Evolutionary conservation across 2,113 vertebrate genomes (phyloP), one percentile per base, ranked within the genome.

Genomic region (Rafetus swinhoei): DNA sequence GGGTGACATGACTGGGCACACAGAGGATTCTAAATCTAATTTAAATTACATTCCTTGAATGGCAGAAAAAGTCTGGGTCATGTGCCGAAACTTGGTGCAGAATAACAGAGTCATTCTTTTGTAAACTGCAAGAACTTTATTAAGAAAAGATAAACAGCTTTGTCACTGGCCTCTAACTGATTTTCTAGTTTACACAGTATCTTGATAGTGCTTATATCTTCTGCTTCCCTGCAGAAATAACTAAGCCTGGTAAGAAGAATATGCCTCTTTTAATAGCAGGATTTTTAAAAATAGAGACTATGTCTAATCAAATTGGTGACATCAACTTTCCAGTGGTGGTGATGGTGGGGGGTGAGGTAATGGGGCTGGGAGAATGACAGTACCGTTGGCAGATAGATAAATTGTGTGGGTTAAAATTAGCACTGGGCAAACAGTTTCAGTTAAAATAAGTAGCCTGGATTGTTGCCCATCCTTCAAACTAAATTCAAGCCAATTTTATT

Each of bases 11-110:
- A 82, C 90, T 13, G 29, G 81, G 55, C 54, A 76, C 0, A 9
- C 60, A 69, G 72, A 69, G 81, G 65, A 86, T 95, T 85, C 56
- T 92, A 94, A 97, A 95, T 92, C 85, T 93, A 85, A 92, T 82
- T 96, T 93, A 95, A 94, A 94, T 94, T 95, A 45, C 94, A 82
- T 97, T 97, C 94, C 94, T 82, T 87, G 95, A 88, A 89, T 88
- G 88, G 95, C 88, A 97, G 94, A 96, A 96, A 95, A 96, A 90
- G 80, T 89, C 53, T 92, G 87, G 76, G 83, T 96, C 94, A 92
- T 93, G 82, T 84, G 90, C 54, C 0, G 39, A 85, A 92, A 81
- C 62, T 95, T 90, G 52, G 55, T 97, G 95, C 93, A 87, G 77
- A 96, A 93, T 88, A 94, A 94, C 69, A 81, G 86, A 93, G 39